These are phyloP conservation scores for Cremastobaeus sp. DNA, from an alignment of 2,888 invertebrate species.

Conservation along the genomic window DNA sequence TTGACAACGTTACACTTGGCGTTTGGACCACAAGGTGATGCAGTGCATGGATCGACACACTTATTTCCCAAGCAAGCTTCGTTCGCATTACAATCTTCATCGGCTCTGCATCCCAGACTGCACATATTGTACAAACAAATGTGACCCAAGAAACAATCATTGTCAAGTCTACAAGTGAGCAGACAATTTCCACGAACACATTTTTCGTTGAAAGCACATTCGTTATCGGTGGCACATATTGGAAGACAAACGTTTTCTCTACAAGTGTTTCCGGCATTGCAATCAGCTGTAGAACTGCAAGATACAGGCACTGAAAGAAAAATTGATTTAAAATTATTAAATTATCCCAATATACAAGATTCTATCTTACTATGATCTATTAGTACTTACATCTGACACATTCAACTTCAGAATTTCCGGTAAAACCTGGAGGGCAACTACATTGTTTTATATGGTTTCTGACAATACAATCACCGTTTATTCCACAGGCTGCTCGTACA, in stretches of 20 bases:
- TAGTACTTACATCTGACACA: conserved; percentile 88
- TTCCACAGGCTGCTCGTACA: conserved; percentile 87
- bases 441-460: conserved; percentile 88
- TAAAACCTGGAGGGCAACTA: conserved; percentile 90
- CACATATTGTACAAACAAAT: conserved; percentile 93
- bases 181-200: conserved; percentile 90
- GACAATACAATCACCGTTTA: conserved; percentile 88
- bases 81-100: conserved; percentile 91
- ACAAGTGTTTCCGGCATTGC: conserved; percentile 85
- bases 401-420: conserved; percentile 90
- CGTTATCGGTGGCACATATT: conserved; percentile 85
- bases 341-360: background rate
- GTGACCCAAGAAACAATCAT: conserved; percentile 94
- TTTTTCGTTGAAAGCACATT: conserved; percentile 94
- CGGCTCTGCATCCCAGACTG: conserved; percentile 89
- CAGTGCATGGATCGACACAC: conserved; percentile 87
- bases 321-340: conserved; percentile 12
- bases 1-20: conserved; percentile 89
- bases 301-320: conserved; percentile 85
- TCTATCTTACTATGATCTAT: background rate
- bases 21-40: conserved; percentile 91
- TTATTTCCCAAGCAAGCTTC: conserved; percentile 90
- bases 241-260: conserved; percentile 90
- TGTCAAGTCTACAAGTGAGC: conserved; percentile 92
- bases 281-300: conserved; percentile 85